Evolutionary conservation across 1,140 invertebrate genomes (phyloP).

Genomic region (Stenopsyche tienmushanensis): DNA sequence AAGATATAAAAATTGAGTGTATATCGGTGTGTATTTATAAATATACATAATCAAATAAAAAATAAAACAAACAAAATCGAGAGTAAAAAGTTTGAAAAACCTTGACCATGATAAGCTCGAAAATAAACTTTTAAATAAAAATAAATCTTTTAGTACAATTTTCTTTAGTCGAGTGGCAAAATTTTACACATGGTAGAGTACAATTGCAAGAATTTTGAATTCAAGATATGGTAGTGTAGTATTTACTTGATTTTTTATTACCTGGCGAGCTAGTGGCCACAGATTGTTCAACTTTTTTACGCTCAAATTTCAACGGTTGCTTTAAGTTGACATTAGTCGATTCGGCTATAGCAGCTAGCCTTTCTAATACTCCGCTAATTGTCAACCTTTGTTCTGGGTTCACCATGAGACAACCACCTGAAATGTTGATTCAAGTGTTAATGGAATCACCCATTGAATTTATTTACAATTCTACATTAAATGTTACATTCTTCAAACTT

Average conservation of each 20-base stretch:
- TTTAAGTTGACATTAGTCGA: conserved; percentile 77
- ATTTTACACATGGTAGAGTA: not conserved
- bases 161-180: not conserved
- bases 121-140: conserved; percentile 35
- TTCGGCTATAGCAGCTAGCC: conserved; percentile 84
- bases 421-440: conserved; percentile 23
- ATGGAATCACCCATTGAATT: not conserved
- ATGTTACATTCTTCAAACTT: not conserved
- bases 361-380: conserved; percentile 77
- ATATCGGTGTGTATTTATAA: too few species aligned
- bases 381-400: conserved; percentile 78
- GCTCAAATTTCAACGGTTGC: conserved; percentile 69
- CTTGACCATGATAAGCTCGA: conserved; percentile 59
- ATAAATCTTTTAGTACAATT: not conserved
- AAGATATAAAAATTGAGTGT: too few species aligned
- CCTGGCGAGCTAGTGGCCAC: conserved; percentile 60
- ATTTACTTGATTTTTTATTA: conserved; percentile 61
- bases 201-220: conserved; percentile 34
- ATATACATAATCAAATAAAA: conserved; percentile 11
- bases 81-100: conserved; percentile 60
- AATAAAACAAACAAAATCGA: conserved; percentile 51
- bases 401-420: conserved; percentile 79
- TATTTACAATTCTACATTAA: not conserved
- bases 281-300: conserved; percentile 61
- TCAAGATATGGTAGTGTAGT: conserved; percentile 60